Base-by-base conservation (phyloP, 1,140 invertebrate species). In the Melipona quadrifasciata region DNA sequence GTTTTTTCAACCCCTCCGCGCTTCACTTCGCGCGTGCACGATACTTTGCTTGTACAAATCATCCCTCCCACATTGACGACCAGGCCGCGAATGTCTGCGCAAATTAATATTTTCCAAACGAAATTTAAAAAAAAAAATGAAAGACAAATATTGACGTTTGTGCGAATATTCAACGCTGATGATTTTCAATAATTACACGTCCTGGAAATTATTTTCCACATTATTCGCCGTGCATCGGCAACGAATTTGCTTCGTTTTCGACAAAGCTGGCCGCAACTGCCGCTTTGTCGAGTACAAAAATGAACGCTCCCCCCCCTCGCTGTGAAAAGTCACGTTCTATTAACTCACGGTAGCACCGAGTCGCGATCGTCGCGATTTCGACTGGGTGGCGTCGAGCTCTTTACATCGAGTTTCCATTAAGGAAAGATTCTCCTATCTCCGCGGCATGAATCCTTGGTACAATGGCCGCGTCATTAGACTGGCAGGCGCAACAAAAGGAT, bases 321-420 rank as follows among this genome's bases (percentile, higher is more conserved):
- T 17, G 19, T 16, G 39, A 47, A n/a, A 55, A 77, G n/a, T 58
- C 53, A 10, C 74, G 34, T 77, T 77, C 81, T 58, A 77, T 79
- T 78, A 78, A 71, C 39, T 31, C 19, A 8, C 55, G 39, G 39
- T 47, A 47, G 39, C 39, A 47, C 0, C 10, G 39, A 47, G 39
- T 47, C 39, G 27, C 16, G 57, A 81, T 81, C 39, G 57, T 55
- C 19, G 16, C n/a, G 58, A 34, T 51, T 72, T 72, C 68, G 55
- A 53, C 61, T 55, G 19, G 31, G 21, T 27, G 21, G 55, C 68
- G 65, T 80, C 80, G 27, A 14, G 65, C 34, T 47, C 39, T 47
- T 71, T n/a, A 84, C 71, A 89, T 89, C 87, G 87, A 75, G 85
- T 89, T 89, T 86, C 87, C 87, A 89, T 89, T 81, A 88, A 71